phyloP scores from a whole-genome alignment of 2,797 vertebrate species.

The Echiichthys vipera region DNA sequence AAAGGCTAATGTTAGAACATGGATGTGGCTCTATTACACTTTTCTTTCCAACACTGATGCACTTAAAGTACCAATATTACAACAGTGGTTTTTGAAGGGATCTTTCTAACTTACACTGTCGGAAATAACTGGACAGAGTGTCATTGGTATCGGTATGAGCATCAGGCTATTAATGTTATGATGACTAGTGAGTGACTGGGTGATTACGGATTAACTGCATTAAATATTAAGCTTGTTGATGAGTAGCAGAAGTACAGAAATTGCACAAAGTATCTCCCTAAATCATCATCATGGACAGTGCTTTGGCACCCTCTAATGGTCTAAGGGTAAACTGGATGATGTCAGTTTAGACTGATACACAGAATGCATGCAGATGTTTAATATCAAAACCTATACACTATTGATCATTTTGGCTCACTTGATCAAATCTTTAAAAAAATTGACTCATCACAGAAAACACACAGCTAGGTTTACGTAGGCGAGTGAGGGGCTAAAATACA shows the following conservation, averaged over 20 bases:
- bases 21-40: background rate
- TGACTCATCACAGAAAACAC: too few relatives aligned
- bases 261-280: background rate
- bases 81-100: background rate
- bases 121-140: background rate
- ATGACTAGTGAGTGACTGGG: too few relatives aligned
- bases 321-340: background rate
- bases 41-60: background rate
- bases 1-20: background rate
- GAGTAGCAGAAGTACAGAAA: background rate
- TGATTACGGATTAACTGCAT: background rate
- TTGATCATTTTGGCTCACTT: background rate
- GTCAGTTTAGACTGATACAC: background rate
- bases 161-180: background rate
- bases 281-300: background rate
- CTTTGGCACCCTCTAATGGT: slow-evolving; percentile 25
- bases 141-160: too few relatives aligned
- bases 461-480: too few relatives aligned
- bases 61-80: background rate
- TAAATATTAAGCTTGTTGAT: background rate
- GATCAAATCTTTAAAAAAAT: too few relatives aligned
- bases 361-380: background rate
- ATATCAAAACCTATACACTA: too few relatives aligned
- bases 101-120: background rate
- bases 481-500: too few relatives aligned